Conservation (phyloP, 64 coral and sea anemone species). For the Stylophora pistillata region DNA sequence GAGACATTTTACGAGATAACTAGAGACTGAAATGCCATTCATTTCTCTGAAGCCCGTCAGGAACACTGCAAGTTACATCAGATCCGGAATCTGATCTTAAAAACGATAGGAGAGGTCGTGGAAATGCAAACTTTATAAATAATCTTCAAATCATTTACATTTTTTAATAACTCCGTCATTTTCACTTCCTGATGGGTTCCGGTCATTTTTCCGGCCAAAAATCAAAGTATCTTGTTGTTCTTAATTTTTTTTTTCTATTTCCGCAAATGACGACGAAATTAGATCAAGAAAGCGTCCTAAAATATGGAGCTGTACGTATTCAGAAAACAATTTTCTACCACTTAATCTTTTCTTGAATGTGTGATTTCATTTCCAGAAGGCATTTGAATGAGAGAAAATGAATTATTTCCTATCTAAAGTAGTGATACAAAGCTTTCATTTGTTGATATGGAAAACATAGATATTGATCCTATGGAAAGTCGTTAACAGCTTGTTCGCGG, state of each 20-base stretch:
- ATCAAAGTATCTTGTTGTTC: background rate
- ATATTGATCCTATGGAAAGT: background rate
- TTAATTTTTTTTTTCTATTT: background rate
- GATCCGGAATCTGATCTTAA: too few species aligned
- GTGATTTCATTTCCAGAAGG: background rate
- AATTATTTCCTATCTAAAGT: background rate
- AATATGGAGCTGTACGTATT: background rate
- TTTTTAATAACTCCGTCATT: background rate
- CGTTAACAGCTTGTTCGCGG: background rate
- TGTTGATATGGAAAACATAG: background rate
- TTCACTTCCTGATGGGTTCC: background rate
- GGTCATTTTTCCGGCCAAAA: background rate
- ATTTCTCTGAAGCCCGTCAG: too few species aligned
- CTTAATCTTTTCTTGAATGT: background rate
- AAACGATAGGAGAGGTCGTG: too few species aligned
- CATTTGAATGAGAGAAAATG: background rate
- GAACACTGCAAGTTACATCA: too few species aligned
- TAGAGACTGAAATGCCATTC: too few species aligned
- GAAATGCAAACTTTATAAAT: background rate
- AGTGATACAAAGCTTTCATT: background rate
- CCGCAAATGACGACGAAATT: background rate
- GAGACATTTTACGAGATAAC: too few species aligned
- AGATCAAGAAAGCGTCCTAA: background rate
- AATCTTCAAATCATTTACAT: background rate
- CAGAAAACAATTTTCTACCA: background rate